phyloP scores from a whole-genome alignment of 1,140 invertebrate genomes.

The Apis cerana region DNA sequence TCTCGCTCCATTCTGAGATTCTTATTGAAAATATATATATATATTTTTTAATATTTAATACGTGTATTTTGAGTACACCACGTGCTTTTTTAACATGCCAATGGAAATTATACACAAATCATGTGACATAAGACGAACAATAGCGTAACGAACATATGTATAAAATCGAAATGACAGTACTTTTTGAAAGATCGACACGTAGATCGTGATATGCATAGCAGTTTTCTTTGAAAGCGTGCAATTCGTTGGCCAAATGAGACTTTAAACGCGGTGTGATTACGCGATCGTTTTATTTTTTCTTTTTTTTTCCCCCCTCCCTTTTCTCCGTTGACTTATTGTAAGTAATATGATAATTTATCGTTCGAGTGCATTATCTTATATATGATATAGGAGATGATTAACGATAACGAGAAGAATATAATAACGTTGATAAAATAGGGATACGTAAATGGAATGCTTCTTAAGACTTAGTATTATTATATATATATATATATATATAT shows the following conservation, averaged over 20 bases:
- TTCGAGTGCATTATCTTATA: constrained; percentile 54
- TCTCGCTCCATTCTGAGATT: no score
- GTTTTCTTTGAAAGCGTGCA: constrained; percentile 55
- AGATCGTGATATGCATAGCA: constrained; percentile 7
- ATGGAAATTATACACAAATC: no score
- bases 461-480: constrained; percentile 55
- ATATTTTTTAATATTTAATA: no score
- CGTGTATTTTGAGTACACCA: no score
- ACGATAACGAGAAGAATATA: constrained; percentile 24
- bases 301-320: constrained; percentile 1
- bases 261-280: constrained; percentile 52
- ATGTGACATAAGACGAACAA: background rate
- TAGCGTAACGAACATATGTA: no score
- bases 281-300: constrained; percentile 22
- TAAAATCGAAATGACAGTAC: constrained; percentile 45
- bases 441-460: constrained; percentile 51
- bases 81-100: no score
- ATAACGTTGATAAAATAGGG: constrained; percentile 30
- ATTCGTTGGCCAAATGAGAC: constrained; percentile 57
- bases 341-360: constrained; percentile 57
- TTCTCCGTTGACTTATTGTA: constrained; percentile 60
- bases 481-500: constrained; percentile 32
- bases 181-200: constrained; percentile 35
- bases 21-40: no score
- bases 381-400: constrained; percentile 37